Conservation (phyloP, 2,113 vertebrate species). For the Podarcis raffonei region DNA sequence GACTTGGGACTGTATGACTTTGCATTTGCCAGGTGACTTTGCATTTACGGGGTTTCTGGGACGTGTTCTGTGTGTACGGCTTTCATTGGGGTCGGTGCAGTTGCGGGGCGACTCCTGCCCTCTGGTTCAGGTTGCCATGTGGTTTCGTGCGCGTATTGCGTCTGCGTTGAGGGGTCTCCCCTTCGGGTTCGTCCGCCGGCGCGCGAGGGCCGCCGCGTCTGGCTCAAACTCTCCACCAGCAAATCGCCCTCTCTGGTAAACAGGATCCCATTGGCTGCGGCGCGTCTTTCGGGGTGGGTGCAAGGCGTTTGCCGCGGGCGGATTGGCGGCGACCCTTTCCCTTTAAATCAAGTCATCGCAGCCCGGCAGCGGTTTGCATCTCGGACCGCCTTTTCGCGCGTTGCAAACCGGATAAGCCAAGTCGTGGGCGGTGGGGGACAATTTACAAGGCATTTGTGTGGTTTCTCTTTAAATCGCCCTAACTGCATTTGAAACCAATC, state of each 20-base stretch:
- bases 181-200: neutral
- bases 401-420: too few species aligned
- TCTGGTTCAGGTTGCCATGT: too few species aligned
- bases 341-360: neutral
- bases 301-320: neutral
- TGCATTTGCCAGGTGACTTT: neutral
- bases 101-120: too few species aligned
- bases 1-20: neutral
- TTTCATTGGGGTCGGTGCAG: too few species aligned
- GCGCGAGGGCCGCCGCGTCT: neutral
- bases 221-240: neutral
- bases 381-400: too few species aligned
- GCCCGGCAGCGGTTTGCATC: neutral
- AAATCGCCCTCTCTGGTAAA: neutral
- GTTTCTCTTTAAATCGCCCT: neutral
- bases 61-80: too few species aligned
- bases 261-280: neutral
- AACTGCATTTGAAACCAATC: neutral
- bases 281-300: neutral
- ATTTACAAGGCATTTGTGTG: too few species aligned
- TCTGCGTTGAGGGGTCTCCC: neutral
- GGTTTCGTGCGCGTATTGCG: neutral
- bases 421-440: too few species aligned
- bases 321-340: neutral
- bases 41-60: too few species aligned